These are phyloP conservation scores for Melinaea menophilus DNA, from an alignment of 2,888 invertebrate genomes.

Conservation along the genomic window DNA sequence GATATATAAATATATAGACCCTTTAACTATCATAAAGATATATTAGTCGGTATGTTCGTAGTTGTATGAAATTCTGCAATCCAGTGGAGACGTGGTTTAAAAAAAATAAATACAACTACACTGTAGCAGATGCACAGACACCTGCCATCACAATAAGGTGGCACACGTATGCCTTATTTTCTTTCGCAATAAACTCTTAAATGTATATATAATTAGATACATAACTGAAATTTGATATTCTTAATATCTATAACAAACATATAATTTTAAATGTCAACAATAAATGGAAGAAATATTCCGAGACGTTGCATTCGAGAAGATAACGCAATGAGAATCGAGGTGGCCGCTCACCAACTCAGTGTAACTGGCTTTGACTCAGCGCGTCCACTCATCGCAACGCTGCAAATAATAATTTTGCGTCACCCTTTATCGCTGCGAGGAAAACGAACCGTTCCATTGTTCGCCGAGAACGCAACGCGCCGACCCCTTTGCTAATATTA, in stretches of 20 bases:
- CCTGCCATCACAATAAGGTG: conserved; percentile 68
- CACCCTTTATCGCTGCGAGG: conserved; percentile 70
- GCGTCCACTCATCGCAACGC: conserved; percentile 72
- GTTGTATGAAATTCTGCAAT: conserved; percentile 41
- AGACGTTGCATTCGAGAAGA: conserved; percentile 23
- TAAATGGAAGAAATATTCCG: conserved; percentile 23
- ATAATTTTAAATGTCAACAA: conserved; percentile 5
- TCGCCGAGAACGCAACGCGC: conserved; percentile 44
- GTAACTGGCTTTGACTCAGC: conserved; percentile 66
- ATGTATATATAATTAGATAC: background rate
- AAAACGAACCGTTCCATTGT: conserved; percentile 66
- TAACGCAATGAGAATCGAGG: conserved; percentile 30
- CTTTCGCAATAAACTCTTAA: conserved; percentile 13
- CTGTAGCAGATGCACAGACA: conserved; percentile 69
- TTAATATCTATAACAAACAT: background rate
- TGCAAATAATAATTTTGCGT: conserved; percentile 77
- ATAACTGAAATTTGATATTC: too few relatives aligned
- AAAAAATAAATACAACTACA: conserved; percentile 55
- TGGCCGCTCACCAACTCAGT: conserved; percentile 23
- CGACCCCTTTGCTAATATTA: conserved; percentile 40
- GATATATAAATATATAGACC: too few relatives aligned
- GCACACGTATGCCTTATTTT: conserved; percentile 56
- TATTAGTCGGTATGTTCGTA: conserved; percentile 51
- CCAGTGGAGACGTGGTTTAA: conserved; percentile 40
- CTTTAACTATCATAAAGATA: conserved; percentile 31